phyloP scores from a whole-genome alignment of 2,888 invertebrate species.

The Lasioglossum villosulum region DNA sequence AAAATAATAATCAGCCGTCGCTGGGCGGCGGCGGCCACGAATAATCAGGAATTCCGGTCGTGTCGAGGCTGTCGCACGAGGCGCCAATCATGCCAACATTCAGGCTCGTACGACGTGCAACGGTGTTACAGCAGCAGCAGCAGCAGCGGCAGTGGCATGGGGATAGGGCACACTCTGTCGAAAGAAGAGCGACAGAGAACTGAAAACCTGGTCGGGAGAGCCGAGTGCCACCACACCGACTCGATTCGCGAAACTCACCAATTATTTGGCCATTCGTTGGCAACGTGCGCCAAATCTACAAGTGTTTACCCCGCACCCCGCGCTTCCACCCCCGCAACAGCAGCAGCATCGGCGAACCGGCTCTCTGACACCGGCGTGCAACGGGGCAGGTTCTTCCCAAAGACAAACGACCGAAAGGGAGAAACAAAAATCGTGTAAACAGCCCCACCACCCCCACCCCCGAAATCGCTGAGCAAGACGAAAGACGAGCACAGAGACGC shows the following conservation, averaged over 20 bases:
- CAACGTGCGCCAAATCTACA: conserved; percentile 84
- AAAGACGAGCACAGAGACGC: conserved; percentile 29
- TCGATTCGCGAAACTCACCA: conserved; percentile 81
- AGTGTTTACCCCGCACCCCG: conserved; percentile 79
- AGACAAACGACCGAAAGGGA: conserved; percentile 44
- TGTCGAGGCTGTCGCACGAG: conserved; percentile 77
- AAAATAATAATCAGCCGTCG: conserved; percentile 76
- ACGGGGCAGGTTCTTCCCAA: conserved; percentile 41
- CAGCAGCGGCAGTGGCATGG: conserved; percentile 43
- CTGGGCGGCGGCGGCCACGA: conserved; percentile 55
- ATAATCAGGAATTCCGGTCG: conserved; percentile 81
- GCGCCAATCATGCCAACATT: conserved; percentile 84
- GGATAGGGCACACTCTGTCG: conserved; percentile 35
- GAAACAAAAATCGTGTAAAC: conserved; percentile 57
- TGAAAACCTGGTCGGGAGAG: conserved; percentile 58
- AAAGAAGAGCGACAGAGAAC: conserved; percentile 62
- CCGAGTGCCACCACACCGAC: conserved; percentile 65
- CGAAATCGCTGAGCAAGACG: conserved; percentile 60
- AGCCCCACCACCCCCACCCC: conserved; percentile 12
- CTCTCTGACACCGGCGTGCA: conserved; percentile 37
- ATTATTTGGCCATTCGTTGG: conserved; percentile 83
- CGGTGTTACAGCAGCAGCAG: conserved; percentile 59
- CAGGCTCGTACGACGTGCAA: conserved; percentile 75
- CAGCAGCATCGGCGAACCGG: conserved; percentile 16
- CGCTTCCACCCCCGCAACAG: conserved; percentile 29